A percentile compares a stretch with the other conserved stretches of the same genome.
These are phyloP conservation scores for Theristicus caerulescens DNA, from an alignment of 2,113 vertebrate species.

Conservation along the genomic window DNA sequence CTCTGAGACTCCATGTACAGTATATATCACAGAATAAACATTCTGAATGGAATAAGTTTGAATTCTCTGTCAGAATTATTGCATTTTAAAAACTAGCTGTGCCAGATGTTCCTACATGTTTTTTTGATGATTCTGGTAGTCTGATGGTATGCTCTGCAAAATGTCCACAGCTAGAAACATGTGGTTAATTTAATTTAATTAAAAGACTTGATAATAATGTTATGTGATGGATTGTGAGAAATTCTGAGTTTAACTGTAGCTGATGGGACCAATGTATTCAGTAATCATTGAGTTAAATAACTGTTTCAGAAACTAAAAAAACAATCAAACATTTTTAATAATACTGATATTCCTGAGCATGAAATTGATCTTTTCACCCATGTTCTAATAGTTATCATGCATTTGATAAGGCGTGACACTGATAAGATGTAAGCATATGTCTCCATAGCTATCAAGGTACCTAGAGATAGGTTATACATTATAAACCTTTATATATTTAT, in stretches of 20 bases:
- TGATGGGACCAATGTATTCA: neutral
- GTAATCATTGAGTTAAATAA: neutral
- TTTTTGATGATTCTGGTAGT: neutral
- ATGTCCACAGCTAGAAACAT: neutral
- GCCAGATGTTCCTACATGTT: neutral
- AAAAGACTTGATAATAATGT: neutral
- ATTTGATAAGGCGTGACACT: neutral
- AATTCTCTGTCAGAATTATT: neutral
- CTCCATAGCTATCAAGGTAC: neutral
- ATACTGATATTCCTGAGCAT: neutral
- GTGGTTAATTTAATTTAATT: neutral
- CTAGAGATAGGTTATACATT: neutral
- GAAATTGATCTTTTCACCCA: neutral
- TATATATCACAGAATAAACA: neutral
- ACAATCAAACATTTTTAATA: neutral
- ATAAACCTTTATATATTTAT: neutral
- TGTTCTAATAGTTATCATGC: neutral
- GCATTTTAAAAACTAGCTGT: neutral
- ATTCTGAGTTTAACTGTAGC: neutral
- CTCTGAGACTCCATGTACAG: neutral
- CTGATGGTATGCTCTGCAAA: neutral
- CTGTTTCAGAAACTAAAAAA: constrained; percentile 18
- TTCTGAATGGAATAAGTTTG: neutral
- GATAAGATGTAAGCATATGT: neutral
- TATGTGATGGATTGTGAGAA: neutral